Evolutionary conservation across 2,888 invertebrate genomes (phyloP), one percentile per base, ranked within the genome.

Genomic region (Lampropteryx suffumata): DNA sequence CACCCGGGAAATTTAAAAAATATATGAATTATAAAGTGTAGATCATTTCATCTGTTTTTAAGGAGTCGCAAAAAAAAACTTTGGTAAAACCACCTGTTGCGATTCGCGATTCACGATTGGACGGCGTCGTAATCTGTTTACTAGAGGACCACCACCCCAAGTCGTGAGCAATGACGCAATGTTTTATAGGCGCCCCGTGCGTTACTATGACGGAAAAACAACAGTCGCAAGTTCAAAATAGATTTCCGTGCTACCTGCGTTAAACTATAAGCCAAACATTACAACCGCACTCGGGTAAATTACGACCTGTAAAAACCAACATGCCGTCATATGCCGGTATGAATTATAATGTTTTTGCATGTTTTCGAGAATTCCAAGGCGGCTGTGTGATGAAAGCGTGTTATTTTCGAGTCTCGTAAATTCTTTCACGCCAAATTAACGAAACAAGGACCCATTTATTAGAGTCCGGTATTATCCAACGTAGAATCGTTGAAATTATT

Each of bases 131-230:
- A 77, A 84, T 82, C 82, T 90, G 89, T 90, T 89, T 90, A 90
- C 89, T 82, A 82, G 84, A 77, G 75, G 70, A 49, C 37, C 54
- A 57, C 72, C 76, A 78, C 79, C 79, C 81, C 76, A 74, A 60
- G 62, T 64, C 63, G 64, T 71, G 70, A 63, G 71, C 70, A 72
- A 73, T 89, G 89, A 90, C 89, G 89, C 83, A 85, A 86, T 68
- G 72, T 67, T 85, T 85, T 84, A 87, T 82, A 77, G 78, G 71
- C 79, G 75, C 79, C 78, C 77, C 75, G 60, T 71, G 78, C 81
- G 83, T 84, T 82, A 84, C 84, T 74, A 82, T 82, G 84, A 79
- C 81, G 83, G 88, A 86, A 87, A 86, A 88, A 85, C 82, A 86
- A 86, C 81, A 79, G 67, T 73, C 70, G 62, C 62, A 50, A 54